Evolutionary conservation across 2,888 invertebrate genomes (phyloP), one percentile per base, ranked within the genome.

Genomic region (Sinohyriopsis cumingii): DNA sequence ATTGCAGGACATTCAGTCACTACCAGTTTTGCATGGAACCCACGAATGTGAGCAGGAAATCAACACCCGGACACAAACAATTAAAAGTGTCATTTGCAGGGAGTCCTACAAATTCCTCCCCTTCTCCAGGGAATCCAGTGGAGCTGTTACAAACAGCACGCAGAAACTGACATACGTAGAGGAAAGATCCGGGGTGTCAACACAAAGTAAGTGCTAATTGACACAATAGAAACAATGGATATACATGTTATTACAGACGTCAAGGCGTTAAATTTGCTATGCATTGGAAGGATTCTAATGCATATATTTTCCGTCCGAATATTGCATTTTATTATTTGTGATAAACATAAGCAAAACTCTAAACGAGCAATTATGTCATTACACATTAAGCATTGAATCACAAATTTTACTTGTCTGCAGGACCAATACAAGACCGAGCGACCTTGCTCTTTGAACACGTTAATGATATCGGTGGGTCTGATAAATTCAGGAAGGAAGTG

Each of bases 101-200:
- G 95, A 96, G 87, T 92, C 92, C 66, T 95, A 95, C 88, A 90
- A 93, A 22, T 94, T 94, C 90, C 91, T 93, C 62, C 95, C 95
- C 0, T 94, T 95, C 91, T 94, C 94, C 25, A 86, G 88, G 55
- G 86, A 88, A 4, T 84, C 87, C 25, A 90, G 88, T 69, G 92
- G 92, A 12, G 91, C 91, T 12, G 79, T 87, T 19, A 91, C 91
- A 7, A 84, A 86, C 24, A 87, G 89, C 53, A 81, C 81, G 4
- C 91, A 91, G 79, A 88, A 82, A 25, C 82, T 89, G 59, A 84
- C 77, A 61, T 88, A 79, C 75, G 74, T 75, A 5, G 75, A 73
- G 45, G 78, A 82, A 63, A 73, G 63, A 45, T 71, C 56, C 15
- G 69, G 68, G n/a, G 67, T 28, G 25, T 67, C 77, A 33, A 45